Evolutionary conservation across 2,797 vertebrate species (phyloP), one percentile per base, ranked within the genome.

Genomic region (Setipinna tenuifilis): DNA sequence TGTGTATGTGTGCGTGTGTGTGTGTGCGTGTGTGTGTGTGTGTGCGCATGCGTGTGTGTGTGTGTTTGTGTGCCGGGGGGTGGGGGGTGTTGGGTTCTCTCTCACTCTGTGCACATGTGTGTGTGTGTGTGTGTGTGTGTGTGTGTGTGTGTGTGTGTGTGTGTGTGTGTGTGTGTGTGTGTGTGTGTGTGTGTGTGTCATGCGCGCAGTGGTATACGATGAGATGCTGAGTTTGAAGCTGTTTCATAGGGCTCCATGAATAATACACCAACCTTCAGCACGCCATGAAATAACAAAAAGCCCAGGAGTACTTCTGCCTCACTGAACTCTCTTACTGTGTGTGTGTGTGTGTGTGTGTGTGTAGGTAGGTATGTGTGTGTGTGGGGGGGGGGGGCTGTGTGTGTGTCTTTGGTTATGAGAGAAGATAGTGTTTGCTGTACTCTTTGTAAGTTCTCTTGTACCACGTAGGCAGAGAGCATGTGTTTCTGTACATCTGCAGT

Each of bases 181-280:
- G 57, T 59, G 57, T 59, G 57, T 59, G 57, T 59, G 57, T 59
- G 61, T 44, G 17, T 78, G 10, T 48, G 23, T 83, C n/a, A 59
- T n/a, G 16, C 62, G 65, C 2, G 44, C 41, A 61, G 84, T 59
- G 23, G 78, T 35, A 65, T 81, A 50, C 59, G 58, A 82, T 82
- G 59, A 85, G 41, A 85, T 59, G 71, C 31, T 41, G 23, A 86
- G 82, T 83, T 57, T 86, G 61, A 88, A 81, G 83, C 83, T 85
- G 28, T 65, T 84, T 65, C n/a, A 86, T 84, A 88, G 28, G 65
- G 62, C 71, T 75, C n/a, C 41, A 87, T 89, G 75, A 89, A 85
- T 83, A 82, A 87, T 83, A 83, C 59, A 65, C 17, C 44, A 50
- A 84, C 80, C 82, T 41, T 61, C 65, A 80, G 21, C 82, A 84